These are phyloP conservation scores for Baccha elongata DNA, from an alignment of 2,888 invertebrate species.

Conservation along the genomic window DNA sequence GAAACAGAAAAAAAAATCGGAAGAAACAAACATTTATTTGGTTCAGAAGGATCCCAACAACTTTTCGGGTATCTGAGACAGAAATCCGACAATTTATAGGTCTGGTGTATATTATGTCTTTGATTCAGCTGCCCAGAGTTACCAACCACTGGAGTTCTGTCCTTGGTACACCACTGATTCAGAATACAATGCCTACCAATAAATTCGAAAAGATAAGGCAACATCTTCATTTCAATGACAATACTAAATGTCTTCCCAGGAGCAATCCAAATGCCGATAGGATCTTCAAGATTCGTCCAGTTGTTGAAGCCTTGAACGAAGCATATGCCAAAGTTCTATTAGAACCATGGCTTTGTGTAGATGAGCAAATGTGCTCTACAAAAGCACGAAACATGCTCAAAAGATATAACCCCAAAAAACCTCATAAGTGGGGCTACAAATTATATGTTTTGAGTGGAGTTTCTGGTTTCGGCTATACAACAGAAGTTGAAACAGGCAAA, in stretches of 20 bases:
- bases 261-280: conserved; percentile 48
- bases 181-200: too few relatives aligned
- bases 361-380: conserved; percentile 16
- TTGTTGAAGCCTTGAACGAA: conserved; percentile 5
- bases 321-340: conserved; percentile 10
- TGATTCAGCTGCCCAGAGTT: conserved; percentile 22
- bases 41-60: conserved; percentile 18
- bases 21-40: conserved; percentile 10
- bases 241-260: conserved; percentile 8
- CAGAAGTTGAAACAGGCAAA: conserved; percentile 46
- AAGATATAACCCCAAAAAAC: conserved; percentile 74
- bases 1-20: conserved; percentile 2
- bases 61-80: background rate
- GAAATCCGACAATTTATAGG: conserved; percentile 12
- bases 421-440: conserved; percentile 69
- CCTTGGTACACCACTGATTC: too few relatives aligned
- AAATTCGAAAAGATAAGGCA: too few relatives aligned
- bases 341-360: conserved; percentile 28
- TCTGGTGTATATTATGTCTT: conserved; percentile 2
- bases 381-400: conserved; percentile 49
- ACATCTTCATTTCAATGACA: background rate
- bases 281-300: conserved; percentile 48
- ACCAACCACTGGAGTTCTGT: conserved; percentile 5
- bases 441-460: conserved; percentile 73
- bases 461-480: conserved; percentile 67